phyloP scores from a whole-genome alignment of 2,113 vertebrate genomes.

The Notarius lentiginosus region DNA sequence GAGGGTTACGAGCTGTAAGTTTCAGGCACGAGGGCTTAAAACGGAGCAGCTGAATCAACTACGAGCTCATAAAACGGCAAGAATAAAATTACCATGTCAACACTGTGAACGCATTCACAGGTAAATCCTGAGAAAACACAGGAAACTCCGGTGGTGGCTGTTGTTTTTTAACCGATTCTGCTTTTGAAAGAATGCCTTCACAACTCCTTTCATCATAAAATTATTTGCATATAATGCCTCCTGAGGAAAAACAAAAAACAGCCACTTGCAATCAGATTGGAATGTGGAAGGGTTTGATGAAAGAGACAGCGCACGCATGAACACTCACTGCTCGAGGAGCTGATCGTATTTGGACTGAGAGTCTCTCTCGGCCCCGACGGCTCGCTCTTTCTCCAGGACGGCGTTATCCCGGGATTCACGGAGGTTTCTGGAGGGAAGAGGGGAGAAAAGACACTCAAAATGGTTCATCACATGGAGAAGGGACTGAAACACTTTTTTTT shows the following conservation, averaged over 20 bases:
- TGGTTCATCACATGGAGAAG: too few relatives aligned
- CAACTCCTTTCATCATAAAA: neutral
- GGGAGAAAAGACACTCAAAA: neutral
- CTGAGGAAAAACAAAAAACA: neutral
- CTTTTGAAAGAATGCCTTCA: neutral
- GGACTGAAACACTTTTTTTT: neutral
- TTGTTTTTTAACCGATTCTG: neutral
- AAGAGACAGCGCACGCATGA: neutral
- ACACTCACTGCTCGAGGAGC: conserved; percentile 91
- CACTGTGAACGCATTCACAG: neutral
- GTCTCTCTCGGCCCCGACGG: conserved; percentile 81
- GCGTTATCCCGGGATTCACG: conserved; percentile 91
- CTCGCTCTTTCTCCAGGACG: conserved; percentile 86
- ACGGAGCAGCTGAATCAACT: neutral
- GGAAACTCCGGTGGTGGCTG: neutral
- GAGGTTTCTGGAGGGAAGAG: conserved; percentile 76
- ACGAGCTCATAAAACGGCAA: neutral
- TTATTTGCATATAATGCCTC: too few relatives aligned
- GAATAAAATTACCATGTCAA: neutral
- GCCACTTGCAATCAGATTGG: neutral
- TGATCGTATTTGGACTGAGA: conserved; percentile 85
- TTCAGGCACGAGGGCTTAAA: neutral
- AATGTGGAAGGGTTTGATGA: too few relatives aligned
- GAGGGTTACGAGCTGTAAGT: neutral
- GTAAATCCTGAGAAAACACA: conserved; percentile 12